Evolutionary conservation across 2,888 invertebrate species (phyloP).

Genomic region (Podabrus alpinus): DNA sequence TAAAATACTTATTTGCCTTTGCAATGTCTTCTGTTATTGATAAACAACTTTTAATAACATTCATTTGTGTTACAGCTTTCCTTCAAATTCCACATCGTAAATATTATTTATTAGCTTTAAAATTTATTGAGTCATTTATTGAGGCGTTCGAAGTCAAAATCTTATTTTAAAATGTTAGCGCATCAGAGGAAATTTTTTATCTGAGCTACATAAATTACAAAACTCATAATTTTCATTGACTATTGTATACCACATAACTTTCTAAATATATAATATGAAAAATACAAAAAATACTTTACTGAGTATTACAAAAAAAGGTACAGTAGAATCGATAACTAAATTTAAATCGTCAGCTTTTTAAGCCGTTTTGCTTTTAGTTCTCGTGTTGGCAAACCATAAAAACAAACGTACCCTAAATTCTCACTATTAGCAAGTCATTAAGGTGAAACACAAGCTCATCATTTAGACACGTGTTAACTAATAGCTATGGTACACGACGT

Average conservation of each 20-base stretch:
- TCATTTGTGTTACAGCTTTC: background rate
- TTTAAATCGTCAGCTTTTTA: background rate
- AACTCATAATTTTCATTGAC: background rate
- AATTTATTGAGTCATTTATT: background rate
- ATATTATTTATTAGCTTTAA: background rate
- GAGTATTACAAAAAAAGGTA: no score
- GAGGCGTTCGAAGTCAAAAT: background rate
- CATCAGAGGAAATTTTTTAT: background rate
- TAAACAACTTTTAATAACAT: background rate
- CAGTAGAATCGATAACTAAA: background rate
- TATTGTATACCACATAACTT: background rate
- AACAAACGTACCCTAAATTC: slow-evolving; percentile 1
- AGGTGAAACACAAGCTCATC: slow-evolving; percentile 26
- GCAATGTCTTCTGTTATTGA: background rate
- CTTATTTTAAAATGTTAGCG: background rate
- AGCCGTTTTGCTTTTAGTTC: background rate
- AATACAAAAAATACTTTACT: no score
- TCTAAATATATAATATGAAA: background rate
- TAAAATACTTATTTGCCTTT: background rate
- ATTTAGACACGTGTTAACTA: slow-evolving; percentile 21
- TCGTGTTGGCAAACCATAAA: background rate
- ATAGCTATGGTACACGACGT: slow-evolving; percentile 25
- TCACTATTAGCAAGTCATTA: slow-evolving; percentile 23
- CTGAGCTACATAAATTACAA: background rate
- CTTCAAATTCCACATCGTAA: background rate